Percentiles rank a stretch among this genome's conserved stretches.
Conservation (phyloP, 2,797 vertebrate genomes). For the Ateles fusciceps region DNA sequence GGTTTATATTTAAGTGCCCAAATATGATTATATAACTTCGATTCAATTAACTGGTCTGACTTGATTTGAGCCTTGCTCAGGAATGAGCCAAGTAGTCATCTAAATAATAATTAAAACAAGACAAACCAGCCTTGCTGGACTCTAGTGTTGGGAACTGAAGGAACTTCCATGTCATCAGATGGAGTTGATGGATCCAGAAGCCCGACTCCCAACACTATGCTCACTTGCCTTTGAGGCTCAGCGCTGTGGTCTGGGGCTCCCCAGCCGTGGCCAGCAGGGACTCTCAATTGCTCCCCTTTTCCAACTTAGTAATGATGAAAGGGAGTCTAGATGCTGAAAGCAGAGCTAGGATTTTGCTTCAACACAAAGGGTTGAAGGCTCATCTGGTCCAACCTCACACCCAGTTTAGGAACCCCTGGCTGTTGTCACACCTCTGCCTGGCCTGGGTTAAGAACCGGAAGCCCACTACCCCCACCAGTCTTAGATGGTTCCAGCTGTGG, state of each 20-base stretch:
- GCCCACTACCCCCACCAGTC: not conserved
- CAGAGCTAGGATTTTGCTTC: not conserved
- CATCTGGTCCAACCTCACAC: not conserved
- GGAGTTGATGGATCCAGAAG: not conserved
- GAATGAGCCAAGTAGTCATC: constrained; percentile 42
- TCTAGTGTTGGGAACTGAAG: not conserved
- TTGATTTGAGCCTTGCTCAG: constrained; percentile 57
- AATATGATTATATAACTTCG: constrained; percentile 62
- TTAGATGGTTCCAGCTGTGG: not conserved
- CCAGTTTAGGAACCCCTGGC: not conserved
- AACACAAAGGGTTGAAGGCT: not conserved
- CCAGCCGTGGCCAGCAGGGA: not conserved
- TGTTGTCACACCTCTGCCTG: not conserved
- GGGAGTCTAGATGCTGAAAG: not conserved
- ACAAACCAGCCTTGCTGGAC: constrained; percentile 48
- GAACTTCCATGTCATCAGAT: constrained; percentile 31
- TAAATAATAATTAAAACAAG: constrained; percentile 68
- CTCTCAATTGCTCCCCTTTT: not conserved
- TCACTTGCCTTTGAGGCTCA: not conserved
- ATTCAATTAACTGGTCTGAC: constrained; percentile 61
- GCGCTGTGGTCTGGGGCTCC: not conserved
- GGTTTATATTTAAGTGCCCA: constrained; percentile 57
- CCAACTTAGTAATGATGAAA: not conserved
- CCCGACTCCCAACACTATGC: not conserved
- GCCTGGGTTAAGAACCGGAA: not conserved